Conservation (phyloP, 1,140 invertebrate species). For the Samia ricini region DNA sequence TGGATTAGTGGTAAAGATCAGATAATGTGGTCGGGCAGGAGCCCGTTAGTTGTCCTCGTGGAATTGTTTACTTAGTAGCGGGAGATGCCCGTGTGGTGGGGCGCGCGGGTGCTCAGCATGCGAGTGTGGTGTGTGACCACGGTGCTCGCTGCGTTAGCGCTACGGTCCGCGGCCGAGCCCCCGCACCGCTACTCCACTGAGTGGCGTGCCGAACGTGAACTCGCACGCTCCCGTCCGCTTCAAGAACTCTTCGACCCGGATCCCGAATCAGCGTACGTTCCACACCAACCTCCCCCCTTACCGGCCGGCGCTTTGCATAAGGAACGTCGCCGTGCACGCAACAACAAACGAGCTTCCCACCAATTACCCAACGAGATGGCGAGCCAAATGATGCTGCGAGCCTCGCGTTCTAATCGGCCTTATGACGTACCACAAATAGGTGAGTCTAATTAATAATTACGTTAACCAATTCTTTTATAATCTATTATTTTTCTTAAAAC, state of each 20-base stretch:
- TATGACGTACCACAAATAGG: constrained; percentile 73
- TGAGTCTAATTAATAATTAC: constrained; percentile 29
- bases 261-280: constrained; percentile 29
- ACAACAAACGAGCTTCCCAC: constrained; percentile 57
- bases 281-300: constrained; percentile 28
- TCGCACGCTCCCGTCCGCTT: constrained; percentile 51
- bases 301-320: constrained; percentile 39
- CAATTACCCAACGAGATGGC: constrained; percentile 56
- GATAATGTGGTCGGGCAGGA: constrained; percentile 70
- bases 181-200: constrained; percentile 52
- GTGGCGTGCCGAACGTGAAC: constrained; percentile 50
- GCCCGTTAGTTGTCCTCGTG: constrained; percentile 47
- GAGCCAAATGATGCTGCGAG: constrained; percentile 70
- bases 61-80: constrained; percentile 62
- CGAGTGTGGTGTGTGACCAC: constrained; percentile 60
- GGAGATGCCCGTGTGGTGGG: constrained; percentile 54
- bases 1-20: constrained; percentile 27
- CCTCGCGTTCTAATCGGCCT: constrained; percentile 60
- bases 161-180: constrained; percentile 58
- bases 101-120: constrained; percentile 53
- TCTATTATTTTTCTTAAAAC: background rate
- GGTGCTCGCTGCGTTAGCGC: constrained; percentile 63
- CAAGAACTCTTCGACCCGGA: constrained; percentile 57
- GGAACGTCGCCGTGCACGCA: constrained; percentile 49
- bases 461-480: background rate